These are phyloP conservation scores for Thymelicus lineola DNA, from an alignment of 2,888 invertebrate genomes.

Conservation along the genomic window DNA sequence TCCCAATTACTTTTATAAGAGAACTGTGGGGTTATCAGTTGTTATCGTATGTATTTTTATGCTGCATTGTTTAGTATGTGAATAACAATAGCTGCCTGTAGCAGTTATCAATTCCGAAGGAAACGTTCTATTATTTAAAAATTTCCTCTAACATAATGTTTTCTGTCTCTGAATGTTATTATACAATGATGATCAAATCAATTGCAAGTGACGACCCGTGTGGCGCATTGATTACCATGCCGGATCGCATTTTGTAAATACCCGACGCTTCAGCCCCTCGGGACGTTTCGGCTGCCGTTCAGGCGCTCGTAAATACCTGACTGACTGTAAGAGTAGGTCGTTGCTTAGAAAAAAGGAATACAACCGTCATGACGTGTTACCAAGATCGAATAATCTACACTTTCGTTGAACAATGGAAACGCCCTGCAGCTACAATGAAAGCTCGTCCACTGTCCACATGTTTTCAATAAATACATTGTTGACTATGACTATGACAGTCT, in stretches of 20 bases:
- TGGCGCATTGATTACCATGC: no score
- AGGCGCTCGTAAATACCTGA: no score
- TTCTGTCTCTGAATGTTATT: no score
- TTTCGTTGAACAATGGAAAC: neutral
- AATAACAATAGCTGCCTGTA: slow-evolving; percentile 44
- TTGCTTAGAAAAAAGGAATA: no score
- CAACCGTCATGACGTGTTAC: no score
- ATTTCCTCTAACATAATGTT: neutral
- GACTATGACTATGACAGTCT: slow-evolving; percentile 52
- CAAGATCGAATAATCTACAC: no score
- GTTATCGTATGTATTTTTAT: slow-evolving; percentile 53
- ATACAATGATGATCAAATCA: no score
- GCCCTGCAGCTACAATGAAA: neutral
- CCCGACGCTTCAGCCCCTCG: no score
- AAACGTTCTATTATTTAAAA: slow-evolving; percentile 29
- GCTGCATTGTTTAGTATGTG: slow-evolving; percentile 52
- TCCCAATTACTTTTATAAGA: slow-evolving; percentile 56
- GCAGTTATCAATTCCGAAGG: slow-evolving; percentile 39
- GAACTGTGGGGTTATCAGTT: slow-evolving; percentile 56
- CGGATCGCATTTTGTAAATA: no score
- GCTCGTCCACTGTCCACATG: slow-evolving; percentile 48
- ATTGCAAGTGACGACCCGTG: no score
- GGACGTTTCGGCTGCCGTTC: no score
- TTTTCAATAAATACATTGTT: slow-evolving; percentile 59
- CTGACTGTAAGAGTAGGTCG: no score